Percentiles rank a stretch among this genome's conserved stretches.
Evolutionary conservation across 2,888 invertebrate genomes (phyloP).

Genomic region (Schrankia costaestrigalis): DNA sequence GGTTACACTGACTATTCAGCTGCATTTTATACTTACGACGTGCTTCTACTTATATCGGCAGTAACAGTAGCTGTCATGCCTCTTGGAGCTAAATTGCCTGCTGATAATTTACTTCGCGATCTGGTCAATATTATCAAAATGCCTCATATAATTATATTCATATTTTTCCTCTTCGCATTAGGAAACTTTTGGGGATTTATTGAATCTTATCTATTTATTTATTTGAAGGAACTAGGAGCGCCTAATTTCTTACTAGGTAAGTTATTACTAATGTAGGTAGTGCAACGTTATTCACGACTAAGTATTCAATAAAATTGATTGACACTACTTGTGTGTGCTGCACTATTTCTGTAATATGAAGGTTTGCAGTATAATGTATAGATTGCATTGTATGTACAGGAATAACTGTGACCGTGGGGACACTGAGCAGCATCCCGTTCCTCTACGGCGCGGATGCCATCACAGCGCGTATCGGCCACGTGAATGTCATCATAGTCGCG

Average conservation of each 20-base stretch:
- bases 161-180: slow-evolving; percentile 89
- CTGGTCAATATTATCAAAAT: slow-evolving; percentile 87
- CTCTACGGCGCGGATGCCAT: slow-evolving; percentile 91
- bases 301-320: too few relatives aligned
- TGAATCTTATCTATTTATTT: slow-evolving; percentile 93
- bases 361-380: slow-evolving; percentile 14
- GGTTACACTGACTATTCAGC: slow-evolving; percentile 92
- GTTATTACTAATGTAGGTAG: too few relatives aligned
- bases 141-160: slow-evolving; percentile 89
- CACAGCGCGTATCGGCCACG: slow-evolving; percentile 89
- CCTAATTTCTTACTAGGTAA: slow-evolving; percentile 90
- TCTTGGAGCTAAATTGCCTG: slow-evolving; percentile 87
- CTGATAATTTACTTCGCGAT: slow-evolving; percentile 88
- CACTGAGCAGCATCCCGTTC: slow-evolving; percentile 91
- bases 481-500: slow-evolving; percentile 90
- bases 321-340: too few relatives aligned
- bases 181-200: slow-evolving; percentile 95
- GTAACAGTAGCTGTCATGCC: slow-evolving; percentile 89
- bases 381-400: slow-evolving; percentile 68
- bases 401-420: slow-evolving; percentile 91
- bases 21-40: slow-evolving; percentile 92
- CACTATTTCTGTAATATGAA: neutral
- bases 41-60: slow-evolving; percentile 86
- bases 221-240: slow-evolving; percentile 90
- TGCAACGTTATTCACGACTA: neutral